These are phyloP conservation scores for Zaprionus taronus DNA, from an alignment of 1,140 invertebrate genomes.

Conservation along the genomic window DNA sequence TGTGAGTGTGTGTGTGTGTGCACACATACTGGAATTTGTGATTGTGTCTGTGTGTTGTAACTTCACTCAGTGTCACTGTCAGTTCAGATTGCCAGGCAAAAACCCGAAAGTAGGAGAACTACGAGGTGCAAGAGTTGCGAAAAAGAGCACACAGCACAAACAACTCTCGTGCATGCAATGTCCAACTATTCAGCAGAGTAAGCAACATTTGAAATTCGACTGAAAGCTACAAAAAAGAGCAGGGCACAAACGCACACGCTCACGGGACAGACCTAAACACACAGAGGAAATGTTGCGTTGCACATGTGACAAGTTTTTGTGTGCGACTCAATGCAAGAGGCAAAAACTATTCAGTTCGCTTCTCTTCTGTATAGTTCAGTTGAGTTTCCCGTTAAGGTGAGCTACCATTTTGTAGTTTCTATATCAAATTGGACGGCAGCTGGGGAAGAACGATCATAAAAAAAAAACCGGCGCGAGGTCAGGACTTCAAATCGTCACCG, in stretches of 20 bases:
- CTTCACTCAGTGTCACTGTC: conserved; percentile 44
- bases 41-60: conserved; percentile 2
- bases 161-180: conserved; percentile 56
- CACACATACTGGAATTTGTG: neutral
- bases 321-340: conserved; percentile 46
- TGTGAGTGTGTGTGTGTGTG: conserved; percentile 19
- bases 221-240: conserved; percentile 53
- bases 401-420: conserved; percentile 77
- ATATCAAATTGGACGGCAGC: conserved; percentile 64
- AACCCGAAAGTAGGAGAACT: neutral
- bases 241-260: neutral
- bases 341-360: conserved; percentile 64
- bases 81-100: conserved; percentile 31
- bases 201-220: conserved; percentile 82
- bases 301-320: conserved; percentile 78
- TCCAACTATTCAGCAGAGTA: conserved; percentile 71
- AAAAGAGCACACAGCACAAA: conserved; percentile 14
- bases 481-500: conserved; percentile 74
- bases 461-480: conserved; percentile 60
- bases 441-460: conserved; percentile 31
- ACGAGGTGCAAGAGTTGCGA: neutral
- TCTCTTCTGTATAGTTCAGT: conserved; percentile 62
- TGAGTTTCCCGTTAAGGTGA: conserved; percentile 71
- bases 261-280: conserved; percentile 31
- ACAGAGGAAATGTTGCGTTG: conserved; percentile 73